phyloP scores from a whole-genome alignment of 1,140 invertebrate species.

The Octopus sinensis region DNA sequence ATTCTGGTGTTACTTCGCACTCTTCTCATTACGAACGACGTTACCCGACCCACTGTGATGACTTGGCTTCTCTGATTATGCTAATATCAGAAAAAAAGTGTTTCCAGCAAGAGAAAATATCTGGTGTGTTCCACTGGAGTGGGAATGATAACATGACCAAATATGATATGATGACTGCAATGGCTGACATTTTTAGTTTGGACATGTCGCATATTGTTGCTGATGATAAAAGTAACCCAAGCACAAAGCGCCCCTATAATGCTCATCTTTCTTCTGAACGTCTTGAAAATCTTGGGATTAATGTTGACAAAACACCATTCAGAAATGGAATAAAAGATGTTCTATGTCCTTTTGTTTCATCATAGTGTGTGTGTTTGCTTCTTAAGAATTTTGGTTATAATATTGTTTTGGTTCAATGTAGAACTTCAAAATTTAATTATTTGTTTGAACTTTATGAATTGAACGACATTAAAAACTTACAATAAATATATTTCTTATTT shows the following conservation, averaged over 20 bases:
- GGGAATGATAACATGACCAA: conserved; percentile 62
- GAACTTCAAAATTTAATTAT: no score
- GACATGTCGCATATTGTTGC: conserved; percentile 51
- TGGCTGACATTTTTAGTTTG: conserved; percentile 58
- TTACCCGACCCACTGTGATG: conserved; percentile 59
- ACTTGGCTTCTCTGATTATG: conserved; percentile 57
- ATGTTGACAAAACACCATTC: conserved; percentile 56
- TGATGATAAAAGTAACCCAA: conserved; percentile 43
- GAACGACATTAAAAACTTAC: no score
- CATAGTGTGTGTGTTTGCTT: no score
- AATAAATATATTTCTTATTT: no score
- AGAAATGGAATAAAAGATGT: conserved; percentile 51
- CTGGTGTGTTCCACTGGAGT: conserved; percentile 62
- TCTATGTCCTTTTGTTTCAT: conserved; percentile 38
- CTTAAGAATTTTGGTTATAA: no score
- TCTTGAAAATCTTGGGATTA: conserved; percentile 53
- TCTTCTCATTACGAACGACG: conserved; percentile 60
- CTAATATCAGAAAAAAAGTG: conserved; percentile 47
- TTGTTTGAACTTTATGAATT: no score
- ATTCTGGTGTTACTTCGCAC: conserved; percentile 22
- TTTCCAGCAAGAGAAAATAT: conserved; percentile 40
- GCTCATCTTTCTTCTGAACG: conserved; percentile 56
- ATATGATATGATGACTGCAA: conserved; percentile 61
- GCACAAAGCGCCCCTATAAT: conserved; percentile 58
- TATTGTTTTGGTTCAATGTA: no score